Evolutionary conservation across 2,113 vertebrate genomes (phyloP).

Genomic region (Anguilla rostrata): DNA sequence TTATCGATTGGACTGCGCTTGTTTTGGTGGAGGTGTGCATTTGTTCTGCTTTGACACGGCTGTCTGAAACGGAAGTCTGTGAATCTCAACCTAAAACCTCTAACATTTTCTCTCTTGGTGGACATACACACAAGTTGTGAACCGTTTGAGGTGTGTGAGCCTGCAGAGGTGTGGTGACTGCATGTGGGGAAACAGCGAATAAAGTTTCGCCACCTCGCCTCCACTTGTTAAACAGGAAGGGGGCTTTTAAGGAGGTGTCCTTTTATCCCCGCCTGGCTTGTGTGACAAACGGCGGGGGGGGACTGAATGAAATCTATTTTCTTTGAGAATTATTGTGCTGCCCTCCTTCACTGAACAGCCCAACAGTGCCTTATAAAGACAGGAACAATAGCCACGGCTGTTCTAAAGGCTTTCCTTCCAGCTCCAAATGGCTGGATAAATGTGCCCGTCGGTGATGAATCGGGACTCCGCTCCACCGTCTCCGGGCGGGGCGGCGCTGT

Average conservation of each 20-base stretch:
- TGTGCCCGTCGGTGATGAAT: conserved; percentile 17
- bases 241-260: conserved; percentile 13
- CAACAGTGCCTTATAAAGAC: conserved; percentile 16
- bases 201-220: not conserved
- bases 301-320: conserved; percentile 28
- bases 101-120: not conserved
- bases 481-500: not conserved
- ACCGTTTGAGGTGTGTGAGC: not conserved
- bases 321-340: conserved; percentile 7
- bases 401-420: conserved; percentile 15
- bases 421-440: conserved; percentile 23
- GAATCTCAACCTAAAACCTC: not conserved
- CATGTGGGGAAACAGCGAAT: not conserved
- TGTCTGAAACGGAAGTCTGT: not conserved
- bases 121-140: not conserved
- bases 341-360: not conserved
- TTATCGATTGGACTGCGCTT: not conserved
- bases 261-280: conserved; percentile 4
- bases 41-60: not conserved
- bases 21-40: not conserved
- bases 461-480: not conserved
- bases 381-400: conserved; percentile 6
- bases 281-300: conserved; percentile 22
- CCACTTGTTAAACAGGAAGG: conserved; percentile 7
- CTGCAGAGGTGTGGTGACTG: not conserved